Percentiles rank a stretch among this genome's conserved stretches.
phyloP scores from a whole-genome alignment of 1,140 invertebrate species.

The Diabrotica undecimpunctata region DNA sequence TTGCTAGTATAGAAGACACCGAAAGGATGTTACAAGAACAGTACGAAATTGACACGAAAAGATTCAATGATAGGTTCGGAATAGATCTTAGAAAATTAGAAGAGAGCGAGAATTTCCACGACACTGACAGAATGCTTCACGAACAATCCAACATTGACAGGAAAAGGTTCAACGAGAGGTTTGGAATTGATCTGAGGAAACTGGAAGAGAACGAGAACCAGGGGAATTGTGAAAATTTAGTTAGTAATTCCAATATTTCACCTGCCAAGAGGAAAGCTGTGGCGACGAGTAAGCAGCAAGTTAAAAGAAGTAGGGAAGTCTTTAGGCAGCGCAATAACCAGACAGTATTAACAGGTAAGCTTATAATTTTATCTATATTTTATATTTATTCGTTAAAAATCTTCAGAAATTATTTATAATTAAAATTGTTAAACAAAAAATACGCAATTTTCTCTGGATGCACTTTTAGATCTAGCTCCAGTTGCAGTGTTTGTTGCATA shows the following conservation, averaged over 20 bases:
- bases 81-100: constrained; percentile 33
- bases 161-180: constrained; percentile 27
- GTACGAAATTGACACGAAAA: constrained; percentile 24
- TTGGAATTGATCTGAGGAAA: constrained; percentile 32
- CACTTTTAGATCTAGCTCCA: no score
- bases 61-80: constrained; percentile 30
- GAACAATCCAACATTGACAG: constrained; percentile 30
- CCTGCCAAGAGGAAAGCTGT: background rate
- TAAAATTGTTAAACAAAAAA: no score
- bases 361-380: background rate
- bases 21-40: constrained; percentile 32
- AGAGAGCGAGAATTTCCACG: constrained; percentile 10
- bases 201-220: constrained; percentile 28
- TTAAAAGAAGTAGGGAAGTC: constrained; percentile 9
- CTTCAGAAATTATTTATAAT: no score
- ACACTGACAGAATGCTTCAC: constrained; percentile 30
- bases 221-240: constrained; percentile 25
- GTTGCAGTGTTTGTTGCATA: no score
- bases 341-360: constrained; percentile 15
- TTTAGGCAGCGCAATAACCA: constrained; percentile 7
- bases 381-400: no score
- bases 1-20: constrained; percentile 26
- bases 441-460: no score
- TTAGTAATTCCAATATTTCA: background rate
- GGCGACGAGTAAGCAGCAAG: background rate